Percentiles rank a stretch among this genome's conserved stretches.
Evolutionary conservation across 2,888 invertebrate species (phyloP).

Genomic region (Pomacea canaliculata): DNA sequence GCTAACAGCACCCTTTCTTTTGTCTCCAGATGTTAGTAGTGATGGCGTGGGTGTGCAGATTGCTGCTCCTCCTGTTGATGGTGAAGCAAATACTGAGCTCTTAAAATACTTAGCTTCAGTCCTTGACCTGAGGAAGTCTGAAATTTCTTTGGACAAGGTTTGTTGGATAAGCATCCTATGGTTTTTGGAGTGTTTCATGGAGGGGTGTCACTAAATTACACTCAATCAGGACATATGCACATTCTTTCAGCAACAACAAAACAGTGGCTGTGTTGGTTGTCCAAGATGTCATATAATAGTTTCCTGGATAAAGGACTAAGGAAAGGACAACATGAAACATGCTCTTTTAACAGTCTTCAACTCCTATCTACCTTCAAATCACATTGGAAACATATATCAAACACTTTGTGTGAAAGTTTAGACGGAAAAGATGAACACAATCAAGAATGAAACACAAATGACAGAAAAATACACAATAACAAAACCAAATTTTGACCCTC

Average conservation of each 20-base stretch:
- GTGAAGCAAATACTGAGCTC: slow-evolving; percentile 84
- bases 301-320: not conserved
- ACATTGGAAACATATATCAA: too few species aligned
- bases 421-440: too few species aligned
- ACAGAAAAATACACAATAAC: too few species aligned
- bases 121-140: slow-evolving; percentile 80
- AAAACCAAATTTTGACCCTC: too few species aligned
- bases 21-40: slow-evolving; percentile 45
- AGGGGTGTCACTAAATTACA: not conserved
- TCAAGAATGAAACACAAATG: too few species aligned
- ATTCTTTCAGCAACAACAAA: not conserved
- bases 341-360: too few species aligned
- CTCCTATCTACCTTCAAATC: too few species aligned
- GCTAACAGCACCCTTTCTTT: too few species aligned
- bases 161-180: slow-evolving; percentile 3
- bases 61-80: slow-evolving; percentile 84
- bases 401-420: too few species aligned
- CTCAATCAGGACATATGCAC: not conserved
- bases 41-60: slow-evolving; percentile 83
- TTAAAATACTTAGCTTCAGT: slow-evolving; percentile 80
- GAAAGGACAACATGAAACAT: too few species aligned
- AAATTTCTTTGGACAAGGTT: slow-evolving; percentile 78
- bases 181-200: not conserved
- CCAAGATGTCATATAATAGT: not conserved
- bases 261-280: not conserved